Base-by-base conservation (phyloP, 2,113 vertebrate genomes). In the Heterochromis multidens region DNA sequence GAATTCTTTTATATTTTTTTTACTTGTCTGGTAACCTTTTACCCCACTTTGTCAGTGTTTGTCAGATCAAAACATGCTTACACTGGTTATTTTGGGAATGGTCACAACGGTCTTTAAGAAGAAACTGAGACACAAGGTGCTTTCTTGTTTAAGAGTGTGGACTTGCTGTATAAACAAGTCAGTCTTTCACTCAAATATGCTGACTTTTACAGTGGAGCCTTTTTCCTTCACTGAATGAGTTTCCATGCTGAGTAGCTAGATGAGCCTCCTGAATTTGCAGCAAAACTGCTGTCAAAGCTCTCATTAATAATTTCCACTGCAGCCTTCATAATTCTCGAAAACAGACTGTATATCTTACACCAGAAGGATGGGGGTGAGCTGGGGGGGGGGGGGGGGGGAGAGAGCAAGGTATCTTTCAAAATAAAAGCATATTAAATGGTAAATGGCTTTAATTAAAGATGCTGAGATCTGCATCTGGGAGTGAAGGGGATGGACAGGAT, bases 241-340 rank as follows among this genome's bases (percentile, higher is more conserved):
- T 82, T 81, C 81, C 84, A 78, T 70, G 90, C 90, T 67, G 89
- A 87, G 90, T 78, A 59, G 87, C 85, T 77, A 59, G 65, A 90
- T 70, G 81, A 91, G 86, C 81, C 43, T 80, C 79, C 87, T 90
- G 90, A 84, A 92, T 84, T 65, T 91, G 86, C 90, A 87, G 81
- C 81, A 90, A 90, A 91, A 94, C 70, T 93, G 92, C 90, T 93
- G 93, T 90, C 92, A 92, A 80, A 92, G 89, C 92, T 80, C 89
- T 92, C 85, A 90, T 91, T 91, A 92, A 89, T 93, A 87, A 93
- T 91, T 88, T 91, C 58, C 72, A 90, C 89, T 58, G 89, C 92
- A 90, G 88, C 84, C 84, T 83, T 88, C 89, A 88, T 93, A 77
- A 89, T 83, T 80, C 84, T 92, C 79, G 0, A 81, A 80, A 85